These are phyloP conservation scores for Hyposmocoma kahamanoa DNA, from an alignment of 1,140 invertebrate genomes.

Conservation along the genomic window DNA sequence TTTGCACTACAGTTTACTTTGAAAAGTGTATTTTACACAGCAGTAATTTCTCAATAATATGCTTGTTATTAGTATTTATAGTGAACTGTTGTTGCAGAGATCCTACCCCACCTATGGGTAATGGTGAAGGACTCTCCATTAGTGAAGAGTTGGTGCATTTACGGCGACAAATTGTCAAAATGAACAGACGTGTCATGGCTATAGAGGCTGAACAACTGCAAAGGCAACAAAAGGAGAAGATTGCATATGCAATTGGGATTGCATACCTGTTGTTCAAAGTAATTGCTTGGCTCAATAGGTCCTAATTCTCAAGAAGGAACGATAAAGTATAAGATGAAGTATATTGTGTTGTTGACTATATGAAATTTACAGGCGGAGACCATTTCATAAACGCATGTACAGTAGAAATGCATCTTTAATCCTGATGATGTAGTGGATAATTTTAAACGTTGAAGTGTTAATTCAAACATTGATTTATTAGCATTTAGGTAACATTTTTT, in stretches of 20 bases:
- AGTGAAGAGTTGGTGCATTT: slow-evolving; percentile 88
- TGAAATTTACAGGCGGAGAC: slow-evolving; percentile 35
- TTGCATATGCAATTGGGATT: slow-evolving; percentile 85
- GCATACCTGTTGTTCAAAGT: slow-evolving; percentile 90
- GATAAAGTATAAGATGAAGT: slow-evolving; percentile 50
- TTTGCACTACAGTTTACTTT: too few species aligned
- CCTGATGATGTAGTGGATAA: slow-evolving; percentile 17
- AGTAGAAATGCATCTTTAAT: slow-evolving; percentile 21
- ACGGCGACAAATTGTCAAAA: slow-evolving; percentile 85
- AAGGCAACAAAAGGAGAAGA: slow-evolving; percentile 86
- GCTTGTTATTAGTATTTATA: slow-evolving; percentile 3
- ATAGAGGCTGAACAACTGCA: slow-evolving; percentile 88
- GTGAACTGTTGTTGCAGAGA: slow-evolving; percentile 78
- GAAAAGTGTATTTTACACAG: too few species aligned
- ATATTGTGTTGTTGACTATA: slow-evolving; percentile 42
- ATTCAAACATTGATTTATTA: slow-evolving; percentile 30
- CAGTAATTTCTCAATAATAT: too few species aligned
- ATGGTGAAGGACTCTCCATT: slow-evolving; percentile 80
- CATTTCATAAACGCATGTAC: slow-evolving; percentile 23
- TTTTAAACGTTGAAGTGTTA: slow-evolving; percentile 33
- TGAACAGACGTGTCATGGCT: slow-evolving; percentile 88
- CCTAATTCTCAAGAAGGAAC: slow-evolving; percentile 50
- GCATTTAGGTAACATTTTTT: slow-evolving; percentile 51
- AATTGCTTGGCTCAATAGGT: slow-evolving; percentile 87
- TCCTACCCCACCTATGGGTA: slow-evolving; percentile 76